Percentiles rank a stretch among this genome's conserved stretches.
Evolutionary conservation across 2,888 invertebrate species (phyloP).

Genomic region (Isotomurus palustris): DNA sequence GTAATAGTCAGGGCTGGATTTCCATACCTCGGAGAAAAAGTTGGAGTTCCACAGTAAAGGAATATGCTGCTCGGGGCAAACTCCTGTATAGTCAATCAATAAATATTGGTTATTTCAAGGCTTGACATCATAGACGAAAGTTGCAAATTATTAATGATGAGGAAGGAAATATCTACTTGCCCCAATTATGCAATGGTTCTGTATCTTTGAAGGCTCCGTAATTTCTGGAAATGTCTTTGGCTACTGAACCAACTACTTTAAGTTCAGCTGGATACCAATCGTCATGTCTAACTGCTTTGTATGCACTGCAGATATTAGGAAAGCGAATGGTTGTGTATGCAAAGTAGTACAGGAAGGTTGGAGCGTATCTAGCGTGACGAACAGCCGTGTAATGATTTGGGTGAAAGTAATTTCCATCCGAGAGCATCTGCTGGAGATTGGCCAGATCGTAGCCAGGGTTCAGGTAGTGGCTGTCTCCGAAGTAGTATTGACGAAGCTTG

Average conservation of each 20-base stretch:
- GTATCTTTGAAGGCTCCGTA: no score
- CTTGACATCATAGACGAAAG: no score
- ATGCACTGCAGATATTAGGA: constrained; percentile 25
- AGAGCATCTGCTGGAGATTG: constrained; percentile 32
- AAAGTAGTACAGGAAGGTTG: constrained; percentile 30
- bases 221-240: constrained; percentile 15
- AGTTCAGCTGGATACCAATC: constrained; percentile 23
- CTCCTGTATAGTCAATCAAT: not conserved
- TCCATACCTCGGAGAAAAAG: constrained; percentile 39
- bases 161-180: no score
- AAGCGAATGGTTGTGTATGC: constrained; percentile 22
- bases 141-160: no score
- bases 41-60: constrained; percentile 38
- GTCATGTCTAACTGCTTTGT: constrained; percentile 17
- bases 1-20: constrained; percentile 36
- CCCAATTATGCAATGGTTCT: no score
- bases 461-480: constrained; percentile 21
- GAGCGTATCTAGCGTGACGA: constrained; percentile 21
- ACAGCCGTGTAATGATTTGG: constrained; percentile 23
- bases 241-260: constrained; percentile 21
- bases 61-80: constrained; percentile 29
- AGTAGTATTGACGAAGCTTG: constrained; percentile 28
- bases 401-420: constrained; percentile 31
- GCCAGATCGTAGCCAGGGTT: constrained; percentile 33
- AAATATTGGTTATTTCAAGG: not conserved